phyloP scores from a whole-genome alignment of 53 echinoderm and acorn worm species.

The Patiria pectinifera region DNA sequence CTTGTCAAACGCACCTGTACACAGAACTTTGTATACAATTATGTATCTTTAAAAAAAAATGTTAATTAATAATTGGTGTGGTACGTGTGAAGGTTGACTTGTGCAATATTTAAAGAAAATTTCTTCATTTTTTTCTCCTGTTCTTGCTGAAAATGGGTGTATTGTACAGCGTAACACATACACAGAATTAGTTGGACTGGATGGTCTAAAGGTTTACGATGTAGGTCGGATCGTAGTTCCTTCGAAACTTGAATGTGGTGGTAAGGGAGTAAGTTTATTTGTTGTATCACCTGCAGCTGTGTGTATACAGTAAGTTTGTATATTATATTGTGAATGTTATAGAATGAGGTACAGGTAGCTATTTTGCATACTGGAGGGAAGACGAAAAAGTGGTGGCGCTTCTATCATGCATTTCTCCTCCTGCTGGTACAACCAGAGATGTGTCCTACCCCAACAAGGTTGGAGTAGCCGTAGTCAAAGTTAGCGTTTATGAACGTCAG shows the following conservation, averaged over 20 bases:
- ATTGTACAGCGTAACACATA: constrained; percentile 36
- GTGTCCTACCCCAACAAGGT: constrained; percentile 10
- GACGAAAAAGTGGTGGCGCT: constrained; percentile 24
- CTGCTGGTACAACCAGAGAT: constrained; percentile 38
- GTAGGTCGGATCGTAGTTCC: constrained; percentile 23
- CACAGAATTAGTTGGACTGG: constrained; percentile 8
- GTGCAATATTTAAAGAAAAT: constrained; percentile 54
- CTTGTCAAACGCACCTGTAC: neutral
- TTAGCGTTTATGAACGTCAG: constrained; percentile 19
- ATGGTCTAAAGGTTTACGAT: neutral
- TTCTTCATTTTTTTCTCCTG: constrained; percentile 21
- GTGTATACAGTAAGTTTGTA: constrained; percentile 39
- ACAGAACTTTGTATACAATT: constrained; percentile 1
- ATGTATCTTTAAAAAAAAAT: neutral
- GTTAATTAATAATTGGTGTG: constrained; percentile 26
- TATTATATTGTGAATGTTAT: constrained; percentile 57
- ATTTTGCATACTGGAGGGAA: constrained; percentile 10
- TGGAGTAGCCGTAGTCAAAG: constrained; percentile 11
- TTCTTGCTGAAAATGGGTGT: constrained; percentile 33
- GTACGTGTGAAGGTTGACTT: constrained; percentile 58
- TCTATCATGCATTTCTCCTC: constrained; percentile 57
- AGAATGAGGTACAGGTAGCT: constrained; percentile 31
- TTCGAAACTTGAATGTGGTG: constrained; percentile 10
- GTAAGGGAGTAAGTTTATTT: constrained; percentile 19
- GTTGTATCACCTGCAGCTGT: constrained; percentile 53